Conservation (phyloP, 1,140 invertebrate species). For the Panagrolaimus sp. region DNA sequence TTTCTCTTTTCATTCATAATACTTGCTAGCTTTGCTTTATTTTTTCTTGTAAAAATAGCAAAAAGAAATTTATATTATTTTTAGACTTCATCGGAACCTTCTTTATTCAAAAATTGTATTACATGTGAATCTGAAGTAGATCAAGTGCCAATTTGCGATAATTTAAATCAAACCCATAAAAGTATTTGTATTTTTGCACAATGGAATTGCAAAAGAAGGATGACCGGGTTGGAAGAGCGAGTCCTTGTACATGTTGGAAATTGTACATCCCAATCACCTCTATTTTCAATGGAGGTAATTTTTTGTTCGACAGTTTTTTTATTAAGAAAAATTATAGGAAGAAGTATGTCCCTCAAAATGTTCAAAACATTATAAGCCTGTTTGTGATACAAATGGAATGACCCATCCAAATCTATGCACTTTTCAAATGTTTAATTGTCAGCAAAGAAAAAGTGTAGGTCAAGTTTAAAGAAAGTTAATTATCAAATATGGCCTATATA, state of each 20-base stretch:
- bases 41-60: no score
- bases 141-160: constrained; percentile 10
- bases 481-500: constrained; percentile 2
- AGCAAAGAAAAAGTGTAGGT: constrained; percentile 33
- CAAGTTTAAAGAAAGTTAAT: not conserved
- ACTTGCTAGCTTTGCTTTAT: no score
- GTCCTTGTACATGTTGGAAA: constrained; percentile 38
- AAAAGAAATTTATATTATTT: not conserved
- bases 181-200: constrained; percentile 35
- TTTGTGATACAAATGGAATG: constrained; percentile 39
- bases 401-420: constrained; percentile 44
- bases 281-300: constrained; percentile 22
- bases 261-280: constrained; percentile 30
- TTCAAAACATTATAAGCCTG: constrained; percentile 34
- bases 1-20: no score
- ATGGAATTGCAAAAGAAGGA: constrained; percentile 36
- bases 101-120: not conserved
- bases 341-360: constrained; percentile 40
- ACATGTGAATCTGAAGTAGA: constrained; percentile 13
- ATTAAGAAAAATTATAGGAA: constrained; percentile 25
- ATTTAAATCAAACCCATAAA: constrained; percentile 21
- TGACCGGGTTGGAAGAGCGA: constrained; percentile 23
- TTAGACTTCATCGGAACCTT: not conserved
- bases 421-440: constrained; percentile 47
- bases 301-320: no score